Percentiles rank a stretch among this genome's conserved stretches.
Evolutionary conservation across 2,797 vertebrate species (phyloP).

Genomic region (Echeneis naucrates): DNA sequence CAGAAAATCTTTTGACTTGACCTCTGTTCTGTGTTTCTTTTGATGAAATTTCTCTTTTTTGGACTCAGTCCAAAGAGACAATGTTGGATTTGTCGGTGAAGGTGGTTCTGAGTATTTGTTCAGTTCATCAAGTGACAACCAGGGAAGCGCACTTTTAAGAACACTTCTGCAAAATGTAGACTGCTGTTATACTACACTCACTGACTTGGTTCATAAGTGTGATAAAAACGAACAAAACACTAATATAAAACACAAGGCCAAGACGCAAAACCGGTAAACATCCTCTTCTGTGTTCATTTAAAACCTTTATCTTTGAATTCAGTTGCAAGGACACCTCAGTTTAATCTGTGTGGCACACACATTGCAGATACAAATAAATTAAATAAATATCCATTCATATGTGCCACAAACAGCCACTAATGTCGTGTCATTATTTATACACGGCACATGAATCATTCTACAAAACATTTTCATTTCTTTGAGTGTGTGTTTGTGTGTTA

Average conservation of each 20-base stretch:
- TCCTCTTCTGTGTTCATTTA: background rate
- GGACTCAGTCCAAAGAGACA: constrained; percentile 13
- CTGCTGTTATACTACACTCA: constrained; percentile 10
- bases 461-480: background rate
- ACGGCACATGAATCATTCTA: background rate
- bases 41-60: constrained; percentile 26
- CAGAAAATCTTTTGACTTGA: constrained; percentile 33
- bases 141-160: background rate
- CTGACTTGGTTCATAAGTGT: background rate
- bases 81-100: constrained; percentile 23
- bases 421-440: constrained; percentile 2
- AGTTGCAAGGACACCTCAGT: background rate
- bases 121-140: background rate
- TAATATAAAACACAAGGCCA: background rate
- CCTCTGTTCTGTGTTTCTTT: constrained; percentile 42
- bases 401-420: constrained; percentile 8
- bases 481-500: too few species aligned
- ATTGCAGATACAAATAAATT: too few species aligned
- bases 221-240: background rate
- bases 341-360: background rate
- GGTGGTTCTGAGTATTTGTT: background rate
- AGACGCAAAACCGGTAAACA: constrained; percentile 2
- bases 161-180: constrained; percentile 14
- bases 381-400: background rate
- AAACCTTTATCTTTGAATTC: background rate